These are phyloP conservation scores for Cepphus grylle DNA, from an alignment of 2,113 vertebrate genomes.

Conservation along the genomic window DNA sequence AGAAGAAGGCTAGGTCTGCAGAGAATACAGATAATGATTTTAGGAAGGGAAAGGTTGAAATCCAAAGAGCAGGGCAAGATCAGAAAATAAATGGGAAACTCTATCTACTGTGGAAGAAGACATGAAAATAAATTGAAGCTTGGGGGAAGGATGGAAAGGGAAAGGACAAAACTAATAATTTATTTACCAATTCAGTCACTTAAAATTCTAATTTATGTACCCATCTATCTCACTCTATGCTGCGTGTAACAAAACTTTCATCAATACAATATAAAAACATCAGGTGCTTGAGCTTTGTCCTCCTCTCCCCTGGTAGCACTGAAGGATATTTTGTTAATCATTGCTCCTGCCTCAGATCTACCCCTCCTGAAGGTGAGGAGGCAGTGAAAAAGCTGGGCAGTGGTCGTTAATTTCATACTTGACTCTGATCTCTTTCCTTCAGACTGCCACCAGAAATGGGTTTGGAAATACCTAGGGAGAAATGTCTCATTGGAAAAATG, in stretches of 20 bases:
- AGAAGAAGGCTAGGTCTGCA: background rate
- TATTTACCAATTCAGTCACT: background rate
- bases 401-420: background rate
- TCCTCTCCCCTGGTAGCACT: background rate
- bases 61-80: background rate
- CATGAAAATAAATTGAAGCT: conserved; percentile 34
- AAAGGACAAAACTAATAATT: conserved; percentile 38
- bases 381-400: background rate
- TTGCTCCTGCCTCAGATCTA: background rate
- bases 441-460: background rate
- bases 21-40: background rate
- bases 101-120: background rate
- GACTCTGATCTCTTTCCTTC: background rate
- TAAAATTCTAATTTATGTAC: conserved; percentile 42
- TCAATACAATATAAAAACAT: background rate
- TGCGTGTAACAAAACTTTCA: conserved; percentile 17
- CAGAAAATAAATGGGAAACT: background rate
- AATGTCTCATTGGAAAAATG: background rate
- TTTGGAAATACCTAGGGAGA: background rate
- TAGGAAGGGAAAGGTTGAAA: background rate
- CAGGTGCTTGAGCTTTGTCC: conserved; percentile 15
- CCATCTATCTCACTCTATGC: background rate
- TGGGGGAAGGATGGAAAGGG: background rate
- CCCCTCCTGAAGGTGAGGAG: background rate
- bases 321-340: conserved; percentile 19